Evolutionary conservation across 1,140 invertebrate species (phyloP).

Genomic region (Lasioglossum baleicum): DNA sequence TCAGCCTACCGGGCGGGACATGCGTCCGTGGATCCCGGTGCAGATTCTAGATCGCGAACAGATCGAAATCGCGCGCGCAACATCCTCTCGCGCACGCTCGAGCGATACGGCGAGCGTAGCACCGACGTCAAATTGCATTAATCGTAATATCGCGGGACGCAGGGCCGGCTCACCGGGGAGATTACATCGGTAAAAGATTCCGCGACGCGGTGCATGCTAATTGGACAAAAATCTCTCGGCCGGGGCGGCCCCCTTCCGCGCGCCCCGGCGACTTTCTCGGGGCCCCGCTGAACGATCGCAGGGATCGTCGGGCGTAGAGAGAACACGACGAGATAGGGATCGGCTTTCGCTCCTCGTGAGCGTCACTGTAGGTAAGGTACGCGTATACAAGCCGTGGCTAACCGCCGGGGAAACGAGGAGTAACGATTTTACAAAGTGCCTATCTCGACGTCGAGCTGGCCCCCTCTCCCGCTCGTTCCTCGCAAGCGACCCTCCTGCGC

Average conservation of each 20-base stretch:
- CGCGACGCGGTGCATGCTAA: slow-evolving; percentile 66
- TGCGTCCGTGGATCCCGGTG: no score
- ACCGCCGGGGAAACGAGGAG: slow-evolving; percentile 58
- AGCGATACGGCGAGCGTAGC: slow-evolving; percentile 36
- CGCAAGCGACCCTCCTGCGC: neutral
- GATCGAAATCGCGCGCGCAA: slow-evolving; percentile 17
- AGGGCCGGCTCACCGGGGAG: slow-evolving; percentile 31
- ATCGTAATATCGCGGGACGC: slow-evolving; percentile 66
- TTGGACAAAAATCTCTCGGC: slow-evolving; percentile 64
- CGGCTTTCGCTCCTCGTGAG: slow-evolving; percentile 67
- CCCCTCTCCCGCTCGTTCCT: neutral
- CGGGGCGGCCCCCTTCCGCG: neutral
- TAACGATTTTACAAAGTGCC: slow-evolving; percentile 66
- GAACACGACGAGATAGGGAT: slow-evolving; percentile 65
- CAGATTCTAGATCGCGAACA: slow-evolving; percentile 20
- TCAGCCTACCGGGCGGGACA: no score
- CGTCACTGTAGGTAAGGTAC: slow-evolving; percentile 65
- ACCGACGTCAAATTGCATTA: slow-evolving; percentile 66
- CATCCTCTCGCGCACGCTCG: neutral
- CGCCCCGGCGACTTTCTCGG: slow-evolving; percentile 23
- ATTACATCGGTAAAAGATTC: slow-evolving; percentile 63
- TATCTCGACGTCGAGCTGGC: slow-evolving; percentile 28
- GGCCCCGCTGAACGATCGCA: slow-evolving; percentile 22
- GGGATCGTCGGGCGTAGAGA: slow-evolving; percentile 60
- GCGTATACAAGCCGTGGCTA: slow-evolving; percentile 49